phyloP scores from a whole-genome alignment of 2,113 vertebrate species.

The Microcebus lehilahytsara region DNA sequence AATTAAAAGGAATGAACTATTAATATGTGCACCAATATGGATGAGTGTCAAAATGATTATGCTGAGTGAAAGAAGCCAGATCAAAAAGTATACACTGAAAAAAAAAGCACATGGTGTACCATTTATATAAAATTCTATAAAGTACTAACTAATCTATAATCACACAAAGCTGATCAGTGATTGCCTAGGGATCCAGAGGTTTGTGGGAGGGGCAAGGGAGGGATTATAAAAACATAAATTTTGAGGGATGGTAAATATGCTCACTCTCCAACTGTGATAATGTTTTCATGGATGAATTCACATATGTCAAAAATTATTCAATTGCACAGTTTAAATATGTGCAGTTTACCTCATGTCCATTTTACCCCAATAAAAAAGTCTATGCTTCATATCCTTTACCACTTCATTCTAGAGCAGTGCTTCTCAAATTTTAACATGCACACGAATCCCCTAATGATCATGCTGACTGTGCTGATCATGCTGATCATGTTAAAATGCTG shows the following conservation, averaged over 20 bases:
- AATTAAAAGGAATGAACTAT: not conserved
- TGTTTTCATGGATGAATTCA: not conserved
- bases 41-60: not conserved
- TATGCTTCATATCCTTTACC: not conserved
- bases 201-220: not conserved
- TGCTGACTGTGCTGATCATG: too few species aligned
- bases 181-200: not conserved
- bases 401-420: not conserved
- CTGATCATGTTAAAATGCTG: not conserved
- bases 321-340: not conserved
- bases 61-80: not conserved
- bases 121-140: constrained; percentile 28
- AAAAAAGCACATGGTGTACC: not conserved
- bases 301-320: not conserved
- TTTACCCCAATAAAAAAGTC: not conserved
- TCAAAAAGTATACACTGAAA: not conserved
- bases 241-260: not conserved
- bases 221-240: not conserved
- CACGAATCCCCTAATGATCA: not conserved
- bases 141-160: not conserved
- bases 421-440: not conserved
- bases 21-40: not conserved
- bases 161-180: not conserved
- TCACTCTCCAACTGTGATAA: not conserved
- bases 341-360: not conserved